These are phyloP conservation scores for Neodiprion virginianus DNA, from an alignment of 1,140 invertebrate genomes.

Conservation along the genomic window DNA sequence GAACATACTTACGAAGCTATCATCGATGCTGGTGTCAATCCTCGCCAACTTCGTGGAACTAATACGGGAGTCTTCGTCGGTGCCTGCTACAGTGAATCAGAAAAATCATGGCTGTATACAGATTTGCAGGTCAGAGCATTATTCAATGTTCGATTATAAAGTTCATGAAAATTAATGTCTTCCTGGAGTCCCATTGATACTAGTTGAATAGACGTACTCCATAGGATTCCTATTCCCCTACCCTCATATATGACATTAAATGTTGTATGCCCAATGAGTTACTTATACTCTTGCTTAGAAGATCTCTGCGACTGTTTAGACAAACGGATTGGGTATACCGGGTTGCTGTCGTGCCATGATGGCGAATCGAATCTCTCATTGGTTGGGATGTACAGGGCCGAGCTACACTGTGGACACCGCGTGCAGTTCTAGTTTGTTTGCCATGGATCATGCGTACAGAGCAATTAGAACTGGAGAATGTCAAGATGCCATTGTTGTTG, in stretches of 20 bases:
- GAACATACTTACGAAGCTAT: slow-evolving; percentile 88
- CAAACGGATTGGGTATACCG: slow-evolving; percentile 55
- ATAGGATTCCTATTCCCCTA: too few species aligned
- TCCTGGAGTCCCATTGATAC: not conserved
- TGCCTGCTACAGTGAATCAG: slow-evolving; percentile 79
- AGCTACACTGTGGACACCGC: slow-evolving; percentile 88
- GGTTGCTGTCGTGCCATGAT: slow-evolving; percentile 89
- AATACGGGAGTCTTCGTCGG: slow-evolving; percentile 86
- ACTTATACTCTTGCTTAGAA: not conserved
- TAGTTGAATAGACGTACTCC: not conserved
- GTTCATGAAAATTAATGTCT: not conserved
- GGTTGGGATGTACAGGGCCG: slow-evolving; percentile 74
- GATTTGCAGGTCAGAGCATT: slow-evolving; percentile 63
- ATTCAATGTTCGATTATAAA: slow-evolving; percentile 49
- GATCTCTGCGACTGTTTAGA: slow-evolving; percentile 30
- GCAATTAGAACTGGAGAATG: slow-evolving; percentile 79
- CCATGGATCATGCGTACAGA: slow-evolving; percentile 82
- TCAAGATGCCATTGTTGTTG: slow-evolving; percentile 88
- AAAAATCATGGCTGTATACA: slow-evolving; percentile 73
- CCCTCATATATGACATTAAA: too few species aligned
- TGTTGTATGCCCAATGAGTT: not conserved
- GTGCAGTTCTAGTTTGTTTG: slow-evolving; percentile 88
- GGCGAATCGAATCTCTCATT: slow-evolving; percentile 87
- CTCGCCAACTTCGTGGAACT: slow-evolving; percentile 66
- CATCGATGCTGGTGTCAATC: slow-evolving; percentile 78